Evolutionary conservation across 1,140 invertebrate species (phyloP).

Genomic region (Papilio machaon): DNA sequence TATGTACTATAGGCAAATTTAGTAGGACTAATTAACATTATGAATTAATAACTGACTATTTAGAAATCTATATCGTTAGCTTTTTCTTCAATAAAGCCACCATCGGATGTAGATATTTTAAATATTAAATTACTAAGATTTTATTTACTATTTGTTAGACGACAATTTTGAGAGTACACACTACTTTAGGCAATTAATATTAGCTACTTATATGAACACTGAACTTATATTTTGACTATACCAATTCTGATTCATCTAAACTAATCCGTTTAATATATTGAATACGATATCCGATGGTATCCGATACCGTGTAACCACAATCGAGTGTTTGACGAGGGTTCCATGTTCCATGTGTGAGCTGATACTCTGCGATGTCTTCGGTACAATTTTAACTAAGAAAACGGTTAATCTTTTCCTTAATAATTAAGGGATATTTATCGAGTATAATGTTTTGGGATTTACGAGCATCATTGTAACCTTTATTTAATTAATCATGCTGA

Average conservation of each 20-base stretch:
- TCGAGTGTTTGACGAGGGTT: slow-evolving; percentile 17
- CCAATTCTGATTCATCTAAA: background rate
- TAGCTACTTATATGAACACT: no score
- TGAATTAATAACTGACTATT: no score
- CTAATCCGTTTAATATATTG: slow-evolving; percentile 1
- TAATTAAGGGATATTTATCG: background rate
- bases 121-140: no score
- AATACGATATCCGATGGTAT: slow-evolving; percentile 10
- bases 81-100: no score
- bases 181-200: background rate
- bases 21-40: no score
- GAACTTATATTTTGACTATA: background rate
- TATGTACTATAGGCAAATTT: no score
- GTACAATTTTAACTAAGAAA: slow-evolving; percentile 1
- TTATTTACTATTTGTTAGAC: no score
- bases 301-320: background rate
- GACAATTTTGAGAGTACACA: background rate
- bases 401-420: slow-evolving; percentile 5
- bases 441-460: background rate
- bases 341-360: background rate
- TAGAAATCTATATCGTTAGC: no score
- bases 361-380: background rate
- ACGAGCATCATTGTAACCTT: background rate
- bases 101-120: no score
- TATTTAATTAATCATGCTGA: background rate